Evolutionary conservation across 1,140 invertebrate genomes (phyloP).

Genomic region (Heliothis subflexa): DNA sequence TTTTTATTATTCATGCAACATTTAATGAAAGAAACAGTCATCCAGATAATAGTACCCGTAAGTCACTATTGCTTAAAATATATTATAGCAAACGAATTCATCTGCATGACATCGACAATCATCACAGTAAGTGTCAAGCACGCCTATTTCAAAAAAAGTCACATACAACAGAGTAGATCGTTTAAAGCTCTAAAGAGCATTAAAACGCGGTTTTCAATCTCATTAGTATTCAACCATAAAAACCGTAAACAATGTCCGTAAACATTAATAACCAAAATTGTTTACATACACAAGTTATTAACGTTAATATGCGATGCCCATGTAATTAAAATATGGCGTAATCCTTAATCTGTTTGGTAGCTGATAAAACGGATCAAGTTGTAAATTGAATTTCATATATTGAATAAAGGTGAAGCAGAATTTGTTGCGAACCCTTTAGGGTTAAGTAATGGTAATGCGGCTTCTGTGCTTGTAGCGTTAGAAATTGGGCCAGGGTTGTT

Average conservation of each 20-base stretch:
- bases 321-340: constrained; percentile 42
- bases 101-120: no score
- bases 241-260: constrained; percentile 25
- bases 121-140: no score
- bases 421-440: constrained; percentile 24
- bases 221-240: constrained; percentile 27
- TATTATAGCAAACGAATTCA: no score
- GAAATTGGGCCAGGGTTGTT: background rate
- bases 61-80: no score
- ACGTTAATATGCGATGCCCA: constrained; percentile 32
- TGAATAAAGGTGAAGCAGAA: constrained; percentile 7
- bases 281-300: constrained; percentile 35
- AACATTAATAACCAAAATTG: constrained; percentile 36
- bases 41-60: no score
- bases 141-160: no score
- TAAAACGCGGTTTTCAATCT: background rate
- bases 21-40: no score
- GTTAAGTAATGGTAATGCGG: constrained; percentile 1
- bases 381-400: constrained; percentile 29
- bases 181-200: background rate
- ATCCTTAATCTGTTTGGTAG: constrained; percentile 22
- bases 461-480: background rate
- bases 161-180: no score
- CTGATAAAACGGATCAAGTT: constrained; percentile 24
- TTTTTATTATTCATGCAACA: no score